Evolutionary conservation across 1,140 invertebrate species (phyloP), one percentile per base, ranked within the genome.

Genomic region (Mercenaria mercenaria): DNA sequence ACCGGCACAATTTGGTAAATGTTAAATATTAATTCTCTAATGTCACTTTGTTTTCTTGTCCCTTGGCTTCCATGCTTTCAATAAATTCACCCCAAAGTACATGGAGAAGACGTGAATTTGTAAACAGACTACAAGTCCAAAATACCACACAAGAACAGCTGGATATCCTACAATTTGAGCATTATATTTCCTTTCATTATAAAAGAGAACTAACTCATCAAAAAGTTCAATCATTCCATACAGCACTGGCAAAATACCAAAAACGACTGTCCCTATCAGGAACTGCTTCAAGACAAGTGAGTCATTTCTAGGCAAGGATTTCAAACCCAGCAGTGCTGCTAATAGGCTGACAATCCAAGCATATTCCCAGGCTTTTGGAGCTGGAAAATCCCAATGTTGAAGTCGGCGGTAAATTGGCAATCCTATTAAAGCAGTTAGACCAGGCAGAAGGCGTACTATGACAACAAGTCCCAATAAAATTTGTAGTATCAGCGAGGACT

Each of bases 101-200:
- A 99, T 95, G 69, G 98, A 98, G 95, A 99, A 99, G 41, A 97
- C 96, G 95, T 99, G 99, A 67, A 99, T 97, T 97, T 99, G 99
- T 39, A 98, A 97, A 26, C 98, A 98, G 1, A 98, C 95, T 29
- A 98, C 95, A 76, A 99, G 97, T 96, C 99, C 99, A 69, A 97
- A 98, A 95, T 99, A 99, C 99, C 99, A 99, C 84, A 99, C 96
- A 29, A 99, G 96, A 41, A 98, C 98, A 95, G 99, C 98, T 0
- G 99, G 99, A 93, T 98, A 98, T 43, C 97, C 98, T 91, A 93
- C 92, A 92, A 94, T 94, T 84, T 93, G 91, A 91, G 90, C 92
- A 26, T 89, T 93, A 88, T 91, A 92, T 81, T 98, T 97, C 98
- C 97, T 97, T 91, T 97, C 96, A 23, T 97, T 97, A 13, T 98